Evolutionary conservation across 2,797 vertebrate species (phyloP).

Genomic region (Clarias laeviceps): DNA sequence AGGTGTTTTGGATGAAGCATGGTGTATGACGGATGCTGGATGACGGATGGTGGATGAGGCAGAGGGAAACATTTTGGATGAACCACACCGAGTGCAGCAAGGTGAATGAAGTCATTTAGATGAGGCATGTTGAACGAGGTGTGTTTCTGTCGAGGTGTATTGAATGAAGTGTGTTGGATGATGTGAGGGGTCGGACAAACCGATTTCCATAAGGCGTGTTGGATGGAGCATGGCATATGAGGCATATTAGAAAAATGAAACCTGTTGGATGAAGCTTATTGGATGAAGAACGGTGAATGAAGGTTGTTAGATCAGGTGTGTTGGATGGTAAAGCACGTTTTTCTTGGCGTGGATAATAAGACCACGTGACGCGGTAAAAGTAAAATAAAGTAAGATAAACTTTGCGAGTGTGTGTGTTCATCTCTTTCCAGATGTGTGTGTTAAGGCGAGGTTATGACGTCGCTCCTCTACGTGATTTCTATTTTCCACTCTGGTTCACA

Average conservation of each 20-base stretch:
- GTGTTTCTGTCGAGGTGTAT: too few species aligned
- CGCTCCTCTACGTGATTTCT: not conserved
- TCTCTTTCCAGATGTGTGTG: not conserved
- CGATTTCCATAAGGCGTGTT: not conserved
- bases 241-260: not conserved
- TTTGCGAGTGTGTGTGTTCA: not conserved
- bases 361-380: too few species aligned
- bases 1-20: not conserved
- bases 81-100: not conserved
- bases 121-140: not conserved
- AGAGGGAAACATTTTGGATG: not conserved
- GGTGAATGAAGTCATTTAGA: not conserved
- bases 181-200: not conserved
- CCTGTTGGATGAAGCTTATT: not conserved
- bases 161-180: not conserved
- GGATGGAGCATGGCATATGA: not conserved
- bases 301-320: not conserved
- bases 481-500: conserved; percentile 10
- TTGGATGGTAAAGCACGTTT: not conserved
- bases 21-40: not conserved
- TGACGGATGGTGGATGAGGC: not conserved
- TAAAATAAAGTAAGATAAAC: too few species aligned
- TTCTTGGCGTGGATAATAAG: not conserved
- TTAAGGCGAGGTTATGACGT: conserved; percentile 3
- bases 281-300: not conserved